These are phyloP conservation scores for Pilophorus perplexus DNA, from an alignment of 2,888 invertebrate genomes.

Conservation along the genomic window DNA sequence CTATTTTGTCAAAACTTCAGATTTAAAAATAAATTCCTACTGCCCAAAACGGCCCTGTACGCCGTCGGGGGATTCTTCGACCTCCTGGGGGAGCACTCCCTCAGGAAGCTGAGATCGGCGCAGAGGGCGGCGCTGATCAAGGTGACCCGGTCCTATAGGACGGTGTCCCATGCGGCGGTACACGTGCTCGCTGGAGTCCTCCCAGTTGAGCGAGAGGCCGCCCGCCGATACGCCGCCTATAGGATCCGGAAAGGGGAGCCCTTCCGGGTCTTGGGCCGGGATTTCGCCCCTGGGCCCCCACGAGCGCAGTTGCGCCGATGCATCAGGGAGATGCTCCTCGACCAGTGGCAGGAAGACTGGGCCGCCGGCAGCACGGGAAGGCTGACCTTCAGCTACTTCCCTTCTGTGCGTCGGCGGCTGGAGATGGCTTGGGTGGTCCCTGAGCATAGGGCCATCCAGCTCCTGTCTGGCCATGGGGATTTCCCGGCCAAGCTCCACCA, in stretches of 20 bases:
- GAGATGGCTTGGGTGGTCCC: neutral
- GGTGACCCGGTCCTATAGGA: too few species aligned
- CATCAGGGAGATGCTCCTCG: neutral
- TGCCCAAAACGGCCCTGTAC: too few species aligned
- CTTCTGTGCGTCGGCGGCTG: neutral
- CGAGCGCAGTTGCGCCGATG: neutral
- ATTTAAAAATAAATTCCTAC: too few species aligned
- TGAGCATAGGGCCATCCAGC: too few species aligned
- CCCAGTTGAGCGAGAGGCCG: neutral
- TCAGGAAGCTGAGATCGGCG: too few species aligned
- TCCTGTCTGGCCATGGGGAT: too few species aligned
- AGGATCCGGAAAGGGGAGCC: neutral
- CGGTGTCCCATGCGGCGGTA: neutral
- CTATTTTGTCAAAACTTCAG: too few species aligned
- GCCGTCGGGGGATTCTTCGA: neutral
- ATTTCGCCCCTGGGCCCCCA: neutral
- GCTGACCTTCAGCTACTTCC: neutral
- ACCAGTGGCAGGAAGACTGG: neutral
- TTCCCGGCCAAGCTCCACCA: too few species aligned
- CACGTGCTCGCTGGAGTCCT: conserved; percentile 1
- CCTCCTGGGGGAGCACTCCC: neutral
- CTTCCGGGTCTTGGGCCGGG: neutral
- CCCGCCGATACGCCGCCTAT: neutral
- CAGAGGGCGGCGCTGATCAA: too few species aligned
- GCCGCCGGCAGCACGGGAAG: neutral